phyloP scores from a whole-genome alignment of 2,797 vertebrate genomes.

The Rousettus madagascariensis region DNA sequence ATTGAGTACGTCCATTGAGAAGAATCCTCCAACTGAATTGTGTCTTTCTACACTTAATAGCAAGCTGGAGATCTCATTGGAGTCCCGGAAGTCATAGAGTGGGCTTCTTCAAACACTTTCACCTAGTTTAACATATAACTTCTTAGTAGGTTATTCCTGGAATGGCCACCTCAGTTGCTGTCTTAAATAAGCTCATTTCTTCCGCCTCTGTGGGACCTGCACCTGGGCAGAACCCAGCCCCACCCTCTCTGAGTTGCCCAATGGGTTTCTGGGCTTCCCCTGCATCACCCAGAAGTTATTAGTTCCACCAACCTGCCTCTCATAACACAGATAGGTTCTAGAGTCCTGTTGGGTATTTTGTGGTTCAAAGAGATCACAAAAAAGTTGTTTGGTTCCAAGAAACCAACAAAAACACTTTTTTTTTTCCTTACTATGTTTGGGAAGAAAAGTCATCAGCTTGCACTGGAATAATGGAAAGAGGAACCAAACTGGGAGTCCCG shows the following conservation, averaged over 20 bases:
- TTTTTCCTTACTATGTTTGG: not conserved
- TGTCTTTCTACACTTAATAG: not conserved
- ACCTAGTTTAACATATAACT: not conserved
- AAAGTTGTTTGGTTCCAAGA: not conserved
- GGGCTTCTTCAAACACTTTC: not conserved
- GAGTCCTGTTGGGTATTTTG: accelerated
- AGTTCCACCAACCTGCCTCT: accelerated
- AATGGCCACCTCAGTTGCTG: not conserved
- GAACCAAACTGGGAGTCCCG: accelerated
- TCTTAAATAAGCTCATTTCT: not conserved
- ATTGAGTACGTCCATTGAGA: not conserved
- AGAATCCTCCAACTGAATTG: not conserved
- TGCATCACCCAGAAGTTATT: accelerated
- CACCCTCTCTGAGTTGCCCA: not conserved
- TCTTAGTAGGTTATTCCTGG: not conserved
- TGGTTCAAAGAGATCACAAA: not conserved
- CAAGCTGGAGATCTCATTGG: not conserved
- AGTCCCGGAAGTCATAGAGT: not conserved
- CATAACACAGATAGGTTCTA: accelerated
- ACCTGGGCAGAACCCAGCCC: accelerated
- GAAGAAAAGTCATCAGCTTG: not conserved
- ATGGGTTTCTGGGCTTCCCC: accelerated
- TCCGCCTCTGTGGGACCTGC: not conserved
- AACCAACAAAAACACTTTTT: not conserved
- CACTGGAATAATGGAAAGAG: not conserved